Conservation (phyloP, 2,888 invertebrate species). For the Galerucella pusilla region DNA sequence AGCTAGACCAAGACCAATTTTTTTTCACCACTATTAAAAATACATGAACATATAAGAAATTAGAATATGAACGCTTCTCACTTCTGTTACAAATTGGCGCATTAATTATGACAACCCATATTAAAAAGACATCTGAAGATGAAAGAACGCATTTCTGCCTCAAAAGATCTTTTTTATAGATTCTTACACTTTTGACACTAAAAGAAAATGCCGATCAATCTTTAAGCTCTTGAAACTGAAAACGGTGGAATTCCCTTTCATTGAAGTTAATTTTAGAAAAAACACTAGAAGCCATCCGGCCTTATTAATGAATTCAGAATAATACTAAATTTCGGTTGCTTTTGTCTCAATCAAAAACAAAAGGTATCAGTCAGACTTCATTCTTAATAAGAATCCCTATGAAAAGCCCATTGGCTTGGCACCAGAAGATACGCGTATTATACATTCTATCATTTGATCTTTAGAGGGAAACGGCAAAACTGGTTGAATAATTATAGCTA, state of each 20-base stretch:
- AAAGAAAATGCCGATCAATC: no score
- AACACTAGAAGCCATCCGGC: conserved; percentile 15
- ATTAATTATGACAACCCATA: no score
- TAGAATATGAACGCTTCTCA: no score
- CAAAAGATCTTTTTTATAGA: no score
- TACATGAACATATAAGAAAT: no score
- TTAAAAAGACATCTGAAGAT: no score
- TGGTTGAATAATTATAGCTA: background rate
- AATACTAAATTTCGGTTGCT: conserved; percentile 29
- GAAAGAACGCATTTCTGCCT: no score
- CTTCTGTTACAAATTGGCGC: no score
- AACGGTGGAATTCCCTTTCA: background rate
- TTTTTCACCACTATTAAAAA: no score
- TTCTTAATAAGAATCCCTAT: background rate
- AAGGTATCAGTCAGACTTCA: conserved; percentile 27
- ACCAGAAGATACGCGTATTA: background rate
- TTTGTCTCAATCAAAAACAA: conserved; percentile 32
- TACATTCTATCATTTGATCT: background rate
- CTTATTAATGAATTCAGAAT: conserved; percentile 10
- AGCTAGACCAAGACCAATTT: no score
- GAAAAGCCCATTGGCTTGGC: background rate
- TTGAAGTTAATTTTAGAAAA: conserved; percentile 12
- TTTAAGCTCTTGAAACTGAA: background rate
- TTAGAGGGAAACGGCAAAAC: background rate
- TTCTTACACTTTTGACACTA: no score